phyloP scores from a whole-genome alignment of 2,888 invertebrate species.

The Asteroscopus sphinx region DNA sequence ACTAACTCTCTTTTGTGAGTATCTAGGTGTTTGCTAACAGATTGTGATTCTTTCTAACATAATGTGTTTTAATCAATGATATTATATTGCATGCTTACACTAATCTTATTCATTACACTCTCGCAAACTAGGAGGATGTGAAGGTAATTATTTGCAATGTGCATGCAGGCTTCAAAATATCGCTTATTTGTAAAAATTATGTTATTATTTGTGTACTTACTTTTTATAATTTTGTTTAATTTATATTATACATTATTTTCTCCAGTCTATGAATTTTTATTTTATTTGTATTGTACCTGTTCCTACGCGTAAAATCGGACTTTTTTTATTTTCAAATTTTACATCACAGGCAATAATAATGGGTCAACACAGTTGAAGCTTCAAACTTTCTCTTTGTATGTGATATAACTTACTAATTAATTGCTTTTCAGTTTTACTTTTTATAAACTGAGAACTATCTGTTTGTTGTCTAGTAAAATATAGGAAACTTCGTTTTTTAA shows the following conservation, averaged over 20 bases:
- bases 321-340: constrained; percentile 19
- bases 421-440: constrained; percentile 23
- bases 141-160: constrained; percentile 56
- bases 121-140: constrained; percentile 50
- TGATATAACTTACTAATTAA: constrained; percentile 42
- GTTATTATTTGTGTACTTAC: constrained; percentile 16
- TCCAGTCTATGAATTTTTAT: constrained; percentile 28
- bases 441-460: neutral
- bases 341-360: constrained; percentile 1
- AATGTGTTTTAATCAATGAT: constrained; percentile 48
- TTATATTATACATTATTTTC: constrained; percentile 35
- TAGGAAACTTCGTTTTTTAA: neutral
- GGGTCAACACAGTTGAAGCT: constrained; percentile 21
- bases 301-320: no score
- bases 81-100: constrained; percentile 62
- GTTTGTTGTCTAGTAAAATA: neutral
- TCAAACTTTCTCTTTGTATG: constrained; percentile 29
- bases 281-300: constrained; percentile 13
- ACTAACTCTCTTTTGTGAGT: constrained; percentile 59
- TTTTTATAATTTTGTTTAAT: constrained; percentile 7
- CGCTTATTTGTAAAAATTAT: constrained; percentile 31
- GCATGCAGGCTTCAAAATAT: constrained; percentile 47
- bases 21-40: constrained; percentile 51
- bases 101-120: constrained; percentile 60
- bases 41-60: constrained; percentile 39